A percentile compares a stretch with the other conserved stretches of the same genome.
These are phyloP conservation scores for Lypha dubia DNA, from an alignment of 2,888 invertebrate species.

Conservation along the genomic window DNA sequence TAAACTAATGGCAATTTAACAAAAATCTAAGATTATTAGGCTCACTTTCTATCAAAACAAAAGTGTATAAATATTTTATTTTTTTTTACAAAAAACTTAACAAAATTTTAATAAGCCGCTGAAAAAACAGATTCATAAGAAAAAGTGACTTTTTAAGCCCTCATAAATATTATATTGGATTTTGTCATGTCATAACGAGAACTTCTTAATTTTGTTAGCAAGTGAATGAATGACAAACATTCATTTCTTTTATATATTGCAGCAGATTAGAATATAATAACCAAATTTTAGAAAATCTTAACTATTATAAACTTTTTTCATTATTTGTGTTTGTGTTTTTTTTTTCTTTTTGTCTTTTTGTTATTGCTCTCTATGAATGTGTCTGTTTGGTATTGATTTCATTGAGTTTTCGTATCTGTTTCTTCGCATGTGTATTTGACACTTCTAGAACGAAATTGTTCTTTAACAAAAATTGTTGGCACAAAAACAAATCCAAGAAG, in stretches of 20 bases:
- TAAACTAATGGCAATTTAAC: too few relatives aligned
- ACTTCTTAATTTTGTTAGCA: not conserved
- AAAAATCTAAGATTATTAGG: too few relatives aligned
- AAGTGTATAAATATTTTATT: not conserved
- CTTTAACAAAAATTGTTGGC: not conserved
- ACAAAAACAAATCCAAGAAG: too few relatives aligned
- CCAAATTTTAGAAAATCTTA: not conserved
- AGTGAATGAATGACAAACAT: not conserved
- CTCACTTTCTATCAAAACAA: too few relatives aligned
- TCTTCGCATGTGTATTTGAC: constrained; percentile 5
- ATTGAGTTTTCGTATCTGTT: not conserved
- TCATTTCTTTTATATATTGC: not conserved
- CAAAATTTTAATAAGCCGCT: not conserved
- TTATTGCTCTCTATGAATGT: not conserved
- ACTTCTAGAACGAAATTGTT: constrained; percentile 26
- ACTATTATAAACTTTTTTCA: not conserved
- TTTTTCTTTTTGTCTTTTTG: not conserved
- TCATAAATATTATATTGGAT: not conserved
- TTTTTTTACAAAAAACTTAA: not conserved
- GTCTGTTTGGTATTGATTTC: constrained; percentile 49
- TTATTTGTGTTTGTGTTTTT: too few relatives aligned
- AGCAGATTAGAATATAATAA: constrained; percentile 1
- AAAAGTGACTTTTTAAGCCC: not conserved
- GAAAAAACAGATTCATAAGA: not conserved
- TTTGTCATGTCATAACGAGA: not conserved